Evolutionary conservation across 1,140 invertebrate genomes (phyloP), one percentile per base, ranked within the genome.

Genomic region (Acromyrmex charruanus): DNA sequence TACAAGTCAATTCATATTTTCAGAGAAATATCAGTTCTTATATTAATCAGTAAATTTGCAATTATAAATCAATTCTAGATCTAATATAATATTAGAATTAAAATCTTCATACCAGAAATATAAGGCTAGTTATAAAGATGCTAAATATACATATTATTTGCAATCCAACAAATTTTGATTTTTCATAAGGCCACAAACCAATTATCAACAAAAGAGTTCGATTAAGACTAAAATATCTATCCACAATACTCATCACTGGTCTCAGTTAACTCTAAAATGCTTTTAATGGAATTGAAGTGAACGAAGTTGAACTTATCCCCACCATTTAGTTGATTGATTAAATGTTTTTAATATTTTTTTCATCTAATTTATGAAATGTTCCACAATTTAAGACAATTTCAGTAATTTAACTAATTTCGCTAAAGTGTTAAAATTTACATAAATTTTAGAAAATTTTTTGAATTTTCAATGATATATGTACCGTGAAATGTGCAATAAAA

Each of bases 151-250:
- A 79, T 7, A 53, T 53, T 3, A 35, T 2, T 28, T 79, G 44
- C 3, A 79, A 10, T 21, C 7, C 18, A 53, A 1, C 6, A 21
- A 66, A 16, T 35, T 25, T 79, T 1, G 77, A 66, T 53, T 53
- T 49, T 21, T 79, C 4, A 39, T 39, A 79, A 16, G 77, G 61
- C 77, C 77, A 79, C 12, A 79, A 35, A 35, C 77, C 77, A 51
- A 79, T 1, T 53, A 14, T 0, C 3, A 35, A 16, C 28, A 79
- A 53, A 2, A 66, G 61, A 66, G 3, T 10, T 21, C 61, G 59
- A 53, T 66, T 79, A 1, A 79, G 10, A 16, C n/a, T 51, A n/a
- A 66, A 66, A 31, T 79, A 51, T 18, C 0, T 14, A 53, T 51
- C 61, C 5, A 12, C 12, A 0, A 79, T 10, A 35, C 16, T 65